A percentile compares a stretch with the other conserved stretches of the same genome.
Evolutionary conservation across 1,140 invertebrate species (phyloP).

Genomic region (Macrotrachela quadricornifera): DNA sequence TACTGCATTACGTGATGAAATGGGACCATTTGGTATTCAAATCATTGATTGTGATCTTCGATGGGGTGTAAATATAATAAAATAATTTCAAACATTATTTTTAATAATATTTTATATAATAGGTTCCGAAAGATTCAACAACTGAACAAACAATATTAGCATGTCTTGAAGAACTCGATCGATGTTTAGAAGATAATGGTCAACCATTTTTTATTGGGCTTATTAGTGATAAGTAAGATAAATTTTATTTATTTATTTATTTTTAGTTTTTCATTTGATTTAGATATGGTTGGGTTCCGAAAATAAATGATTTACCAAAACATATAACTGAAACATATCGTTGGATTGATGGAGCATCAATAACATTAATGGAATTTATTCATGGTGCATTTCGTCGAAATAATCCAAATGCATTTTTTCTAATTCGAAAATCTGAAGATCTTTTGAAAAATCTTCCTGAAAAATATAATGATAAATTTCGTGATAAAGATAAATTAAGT

Average conservation of each 20-base stretch:
- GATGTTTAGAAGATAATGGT: constrained; percentile 16
- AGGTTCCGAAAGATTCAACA: constrained; percentile 19
- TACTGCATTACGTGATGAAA: constrained; percentile 11
- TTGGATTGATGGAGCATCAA: constrained; percentile 22
- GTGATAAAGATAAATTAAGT: constrained; percentile 17
- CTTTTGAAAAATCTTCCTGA: constrained; percentile 16
- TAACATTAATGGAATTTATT: constrained; percentile 28
- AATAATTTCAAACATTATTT: too few relatives aligned
- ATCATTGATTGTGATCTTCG: constrained; percentile 27
- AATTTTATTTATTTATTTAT: neutral
- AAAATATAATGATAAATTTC: constrained; percentile 14
- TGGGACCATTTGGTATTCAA: constrained; percentile 15
- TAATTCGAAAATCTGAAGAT: constrained; percentile 15
- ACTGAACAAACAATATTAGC: constrained; percentile 17
- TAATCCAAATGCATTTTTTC: constrained; percentile 24
- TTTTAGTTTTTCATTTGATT: neutral
- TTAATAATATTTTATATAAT: too few relatives aligned
- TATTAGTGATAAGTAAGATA: constrained; percentile 19
- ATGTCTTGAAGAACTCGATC: constrained; percentile 24
- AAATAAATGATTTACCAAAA: neutral
- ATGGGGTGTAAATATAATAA: constrained; percentile 22
- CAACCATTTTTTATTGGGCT: constrained; percentile 24
- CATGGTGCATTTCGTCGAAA: constrained; percentile 19
- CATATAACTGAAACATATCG: constrained; percentile 12
- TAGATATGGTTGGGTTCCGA: constrained; percentile 5